These are phyloP conservation scores for Zosterops hypoxanthus DNA, from an alignment of 2,113 vertebrate genomes.

Conservation along the genomic window DNA sequence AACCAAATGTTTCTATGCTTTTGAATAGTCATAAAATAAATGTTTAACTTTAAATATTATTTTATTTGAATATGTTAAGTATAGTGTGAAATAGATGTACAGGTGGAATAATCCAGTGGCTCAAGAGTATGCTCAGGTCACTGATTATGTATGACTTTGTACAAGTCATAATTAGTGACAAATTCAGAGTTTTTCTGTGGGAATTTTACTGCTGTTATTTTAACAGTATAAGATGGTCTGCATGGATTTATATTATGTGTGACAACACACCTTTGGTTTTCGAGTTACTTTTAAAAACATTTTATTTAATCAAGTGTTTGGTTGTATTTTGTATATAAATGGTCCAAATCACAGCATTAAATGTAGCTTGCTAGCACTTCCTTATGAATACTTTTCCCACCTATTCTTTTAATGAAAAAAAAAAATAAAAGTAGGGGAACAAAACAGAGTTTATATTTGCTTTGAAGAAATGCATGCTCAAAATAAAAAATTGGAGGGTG, in stretches of 20 bases:
- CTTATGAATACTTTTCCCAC: not conserved
- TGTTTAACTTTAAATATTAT: not conserved
- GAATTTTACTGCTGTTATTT: not conserved
- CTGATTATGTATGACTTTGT: not conserved
- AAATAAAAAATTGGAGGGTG: not conserved
- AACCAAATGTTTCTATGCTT: not conserved
- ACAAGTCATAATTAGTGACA: not conserved
- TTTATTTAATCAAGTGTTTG: not conserved
- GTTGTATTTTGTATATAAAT: not conserved
- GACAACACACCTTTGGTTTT: not conserved
- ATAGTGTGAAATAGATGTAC: not conserved
- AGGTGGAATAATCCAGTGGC: not conserved
- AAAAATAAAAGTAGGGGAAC: not conserved
- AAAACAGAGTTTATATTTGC: not conserved
- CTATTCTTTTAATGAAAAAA: not conserved
- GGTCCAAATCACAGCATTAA: constrained; percentile 13
- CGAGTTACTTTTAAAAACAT: not conserved
- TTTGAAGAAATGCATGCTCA: not conserved
- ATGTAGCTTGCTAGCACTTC: not conserved
- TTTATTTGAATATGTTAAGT: not conserved
- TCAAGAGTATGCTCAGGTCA: not conserved
- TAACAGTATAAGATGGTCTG: not conserved
- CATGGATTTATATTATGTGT: not conserved
- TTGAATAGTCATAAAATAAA: not conserved
- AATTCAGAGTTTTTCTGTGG: not conserved